A percentile compares a stretch with the other conserved stretches of the same genome.
Evolutionary conservation across 2,888 invertebrate genomes (phyloP).

Genomic region (Sinohyriopsis cumingii): DNA sequence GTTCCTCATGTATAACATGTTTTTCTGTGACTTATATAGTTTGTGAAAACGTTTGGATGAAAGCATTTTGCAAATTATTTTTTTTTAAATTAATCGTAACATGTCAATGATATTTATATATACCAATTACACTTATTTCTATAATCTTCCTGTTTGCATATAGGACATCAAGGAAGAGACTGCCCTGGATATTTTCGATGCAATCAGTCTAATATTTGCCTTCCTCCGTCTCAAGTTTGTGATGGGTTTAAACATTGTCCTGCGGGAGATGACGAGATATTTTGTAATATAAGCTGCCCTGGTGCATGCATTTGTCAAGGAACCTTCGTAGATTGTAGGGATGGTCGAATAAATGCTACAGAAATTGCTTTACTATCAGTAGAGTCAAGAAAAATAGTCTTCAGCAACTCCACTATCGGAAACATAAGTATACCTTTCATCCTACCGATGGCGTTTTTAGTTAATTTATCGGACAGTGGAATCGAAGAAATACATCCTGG

Average conservation of each 20-base stretch:
- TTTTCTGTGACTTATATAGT: too few relatives aligned
- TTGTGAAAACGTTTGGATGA: too few relatives aligned
- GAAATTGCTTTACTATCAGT: not conserved
- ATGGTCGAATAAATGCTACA: not conserved
- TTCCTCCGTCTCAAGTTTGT: slow-evolving; percentile 30
- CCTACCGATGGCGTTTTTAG: slow-evolving; percentile 4
- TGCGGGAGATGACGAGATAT: slow-evolving; percentile 31
- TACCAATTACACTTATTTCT: too few relatives aligned
- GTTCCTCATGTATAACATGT: too few relatives aligned
- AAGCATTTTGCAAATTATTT: too few relatives aligned
- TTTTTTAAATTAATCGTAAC: too few relatives aligned
- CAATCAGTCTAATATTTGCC: slow-evolving; percentile 14
- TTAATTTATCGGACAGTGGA: slow-evolving; percentile 3
- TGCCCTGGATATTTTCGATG: slow-evolving; percentile 25
- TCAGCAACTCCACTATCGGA: slow-evolving; percentile 2
- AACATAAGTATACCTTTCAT: not conserved
- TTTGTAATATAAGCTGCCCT: slow-evolving; percentile 27
- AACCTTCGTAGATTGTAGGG: slow-evolving; percentile 11
- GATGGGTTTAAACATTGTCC: slow-evolving; percentile 33
- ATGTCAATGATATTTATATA: too few relatives aligned
- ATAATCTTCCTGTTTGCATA: too few relatives aligned
- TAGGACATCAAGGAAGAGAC: too few relatives aligned
- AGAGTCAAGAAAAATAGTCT: slow-evolving; percentile 9
- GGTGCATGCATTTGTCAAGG: slow-evolving; percentile 24
- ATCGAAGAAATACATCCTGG: not conserved